Percentiles rank a stretch among this genome's conserved stretches.
These are phyloP conservation scores for Neoitamus cyanurus DNA, from an alignment of 2,888 invertebrate genomes.

Conservation along the genomic window DNA sequence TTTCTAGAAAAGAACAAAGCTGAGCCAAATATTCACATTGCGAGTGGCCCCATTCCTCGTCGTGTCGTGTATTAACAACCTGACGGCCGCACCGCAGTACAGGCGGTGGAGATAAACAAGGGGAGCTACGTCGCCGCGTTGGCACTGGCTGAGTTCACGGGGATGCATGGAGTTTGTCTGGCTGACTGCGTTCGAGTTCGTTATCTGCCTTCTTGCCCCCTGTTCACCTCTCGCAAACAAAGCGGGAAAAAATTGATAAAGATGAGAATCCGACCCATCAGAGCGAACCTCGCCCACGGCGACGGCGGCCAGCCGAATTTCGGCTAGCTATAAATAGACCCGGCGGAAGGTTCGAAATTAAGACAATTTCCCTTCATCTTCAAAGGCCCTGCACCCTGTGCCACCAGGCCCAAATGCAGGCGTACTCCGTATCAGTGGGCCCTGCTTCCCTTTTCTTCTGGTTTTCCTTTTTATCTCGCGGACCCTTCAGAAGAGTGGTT, in stretches of 20 bases:
- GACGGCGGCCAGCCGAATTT: neutral
- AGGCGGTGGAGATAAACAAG: neutral
- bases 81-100: neutral
- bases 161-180: neutral
- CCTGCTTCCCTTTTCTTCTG: neutral
- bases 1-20: constrained; percentile 2
- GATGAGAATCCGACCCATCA: neutral
- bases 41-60: constrained; percentile 3
- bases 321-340: neutral
- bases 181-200: neutral
- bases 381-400: neutral
- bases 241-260: neutral
- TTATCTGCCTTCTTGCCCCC: neutral
- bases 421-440: neutral
- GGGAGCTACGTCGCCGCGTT: neutral
- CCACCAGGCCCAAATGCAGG: neutral
- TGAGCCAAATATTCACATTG: neutral
- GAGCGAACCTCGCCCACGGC: neutral
- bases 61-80: neutral
- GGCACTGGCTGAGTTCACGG: neutral
- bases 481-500: neutral
- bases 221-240: neutral
- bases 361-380: neutral
- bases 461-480: neutral
- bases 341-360: neutral